A percentile compares a stretch with the other conserved stretches of the same genome.
Evolutionary conservation across 2,113 vertebrate genomes (phyloP).

Genomic region (Amphiprion percula): DNA sequence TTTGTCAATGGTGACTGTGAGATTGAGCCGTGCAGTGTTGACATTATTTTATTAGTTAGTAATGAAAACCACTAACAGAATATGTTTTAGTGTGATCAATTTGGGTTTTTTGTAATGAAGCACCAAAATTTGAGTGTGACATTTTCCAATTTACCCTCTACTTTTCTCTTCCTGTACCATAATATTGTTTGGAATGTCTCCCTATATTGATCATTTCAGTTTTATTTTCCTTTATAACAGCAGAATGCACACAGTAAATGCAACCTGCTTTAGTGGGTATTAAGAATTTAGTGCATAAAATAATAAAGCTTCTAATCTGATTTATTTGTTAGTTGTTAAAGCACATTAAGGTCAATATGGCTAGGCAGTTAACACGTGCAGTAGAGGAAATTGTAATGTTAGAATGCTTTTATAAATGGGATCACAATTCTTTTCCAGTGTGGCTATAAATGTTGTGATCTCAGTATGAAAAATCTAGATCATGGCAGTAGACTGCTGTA

Average conservation of each 20-base stretch:
- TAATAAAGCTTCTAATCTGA: not conserved
- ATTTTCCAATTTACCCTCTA: too few species aligned
- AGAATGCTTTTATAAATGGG: conserved; percentile 5
- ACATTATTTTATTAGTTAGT: not conserved
- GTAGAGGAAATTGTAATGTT: not conserved
- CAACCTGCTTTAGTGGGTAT: not conserved
- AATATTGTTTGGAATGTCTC: too few species aligned
- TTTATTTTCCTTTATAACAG: too few species aligned
- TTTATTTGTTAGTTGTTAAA: not conserved
- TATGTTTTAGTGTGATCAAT: not conserved
- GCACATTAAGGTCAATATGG: not conserved
- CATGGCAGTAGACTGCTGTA: not conserved
- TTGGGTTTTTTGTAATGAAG: not conserved
- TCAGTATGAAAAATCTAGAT: conserved; percentile 7
- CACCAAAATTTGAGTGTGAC: not conserved
- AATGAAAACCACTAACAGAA: not conserved
- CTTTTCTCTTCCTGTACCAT: too few species aligned
- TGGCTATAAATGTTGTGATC: not conserved
- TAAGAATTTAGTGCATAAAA: not conserved
- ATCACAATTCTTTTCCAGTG: not conserved
- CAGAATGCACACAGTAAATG: not conserved
- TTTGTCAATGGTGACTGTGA: conserved; percentile 48
- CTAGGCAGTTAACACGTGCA: not conserved
- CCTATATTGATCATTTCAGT: too few species aligned
- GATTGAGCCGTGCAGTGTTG: conserved; percentile 13